Percentiles rank a stretch among this genome's conserved stretches.
phyloP scores from a whole-genome alignment of 2,888 invertebrate species.

The Podabrus alpinus region DNA sequence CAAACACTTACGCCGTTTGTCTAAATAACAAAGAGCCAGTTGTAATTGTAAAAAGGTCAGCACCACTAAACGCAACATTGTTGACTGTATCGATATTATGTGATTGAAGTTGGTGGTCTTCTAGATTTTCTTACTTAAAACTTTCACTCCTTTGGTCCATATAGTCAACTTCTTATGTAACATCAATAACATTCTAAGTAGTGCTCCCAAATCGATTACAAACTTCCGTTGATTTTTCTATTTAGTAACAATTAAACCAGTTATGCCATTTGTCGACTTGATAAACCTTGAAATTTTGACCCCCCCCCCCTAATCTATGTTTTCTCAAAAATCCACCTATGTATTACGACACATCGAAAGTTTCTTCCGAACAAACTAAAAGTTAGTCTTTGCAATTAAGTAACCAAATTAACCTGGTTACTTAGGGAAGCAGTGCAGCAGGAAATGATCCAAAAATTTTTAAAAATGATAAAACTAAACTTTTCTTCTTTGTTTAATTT shows the following conservation, averaged over 20 bases:
- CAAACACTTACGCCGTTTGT: conserved; percentile 44
- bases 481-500: background rate
- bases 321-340: background rate
- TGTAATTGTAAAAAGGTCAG: conserved; percentile 36
- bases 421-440: conserved; percentile 2
- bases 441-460: background rate
- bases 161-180: conserved; percentile 18
- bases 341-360: background rate
- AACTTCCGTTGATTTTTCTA: conserved; percentile 6
- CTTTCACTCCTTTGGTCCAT: conserved; percentile 45
- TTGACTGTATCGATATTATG: conserved; percentile 32
- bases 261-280: background rate
- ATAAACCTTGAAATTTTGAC: background rate
- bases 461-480: background rate
- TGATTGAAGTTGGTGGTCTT: conserved; percentile 25
- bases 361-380: background rate
- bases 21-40: conserved; percentile 38
- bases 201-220: conserved; percentile 8
- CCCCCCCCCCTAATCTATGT: background rate
- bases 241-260: background rate
- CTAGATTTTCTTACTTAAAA: conserved; percentile 36
- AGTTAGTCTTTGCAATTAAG: background rate
- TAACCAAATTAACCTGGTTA: background rate
- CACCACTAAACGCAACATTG: conserved; percentile 41
- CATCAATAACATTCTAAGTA: background rate